phyloP scores from a whole-genome alignment of 2,113 vertebrate genomes.

The Aplodontia rufa region DNA sequence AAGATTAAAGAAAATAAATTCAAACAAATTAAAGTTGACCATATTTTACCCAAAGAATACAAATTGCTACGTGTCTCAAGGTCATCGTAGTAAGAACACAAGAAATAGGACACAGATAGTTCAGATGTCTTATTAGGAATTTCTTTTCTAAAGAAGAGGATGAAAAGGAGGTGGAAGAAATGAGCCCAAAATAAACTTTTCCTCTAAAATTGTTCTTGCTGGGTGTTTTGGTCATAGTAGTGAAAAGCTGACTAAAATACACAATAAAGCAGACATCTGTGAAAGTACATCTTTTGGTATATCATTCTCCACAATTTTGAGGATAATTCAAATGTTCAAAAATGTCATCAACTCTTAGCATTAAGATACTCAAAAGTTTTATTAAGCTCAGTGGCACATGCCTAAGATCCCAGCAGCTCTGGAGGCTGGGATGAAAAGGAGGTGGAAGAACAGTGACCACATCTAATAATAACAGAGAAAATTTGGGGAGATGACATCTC shows the following conservation, averaged over 20 bases:
- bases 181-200: too few relatives aligned
- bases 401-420: too few relatives aligned
- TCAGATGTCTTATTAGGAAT: not conserved
- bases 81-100: not conserved
- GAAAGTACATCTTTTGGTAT: not conserved
- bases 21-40: not conserved
- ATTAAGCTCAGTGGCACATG: too few relatives aligned
- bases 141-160: not conserved
- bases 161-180: not conserved
- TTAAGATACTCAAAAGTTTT: not conserved
- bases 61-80: not conserved
- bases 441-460: not conserved
- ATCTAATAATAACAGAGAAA: not conserved
- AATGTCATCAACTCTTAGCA: not conserved
- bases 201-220: too few relatives aligned
- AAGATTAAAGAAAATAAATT: constrained; percentile 20
- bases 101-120: not conserved
- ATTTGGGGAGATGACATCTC: not conserved
- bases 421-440: too few relatives aligned
- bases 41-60: not conserved
- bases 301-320: not conserved
- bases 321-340: constrained; percentile 9
- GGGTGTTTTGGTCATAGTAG: too few relatives aligned
- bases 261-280: not conserved
- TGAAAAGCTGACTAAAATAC: not conserved